These are phyloP conservation scores for Aphidius gifuensis DNA, from an alignment of 1,140 invertebrate species.

Conservation along the genomic window DNA sequence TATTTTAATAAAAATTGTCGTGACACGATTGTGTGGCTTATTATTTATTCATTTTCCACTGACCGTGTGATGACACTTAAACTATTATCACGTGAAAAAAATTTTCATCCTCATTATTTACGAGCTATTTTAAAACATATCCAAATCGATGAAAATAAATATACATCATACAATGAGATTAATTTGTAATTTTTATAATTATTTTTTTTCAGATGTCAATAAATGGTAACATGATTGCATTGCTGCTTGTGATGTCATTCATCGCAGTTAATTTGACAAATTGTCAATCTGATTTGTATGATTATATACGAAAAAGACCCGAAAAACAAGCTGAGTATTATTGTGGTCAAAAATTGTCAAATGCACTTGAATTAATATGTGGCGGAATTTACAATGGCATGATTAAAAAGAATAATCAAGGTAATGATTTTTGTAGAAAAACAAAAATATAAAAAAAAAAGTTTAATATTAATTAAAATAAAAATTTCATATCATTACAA, in stretches of 20 bases:
- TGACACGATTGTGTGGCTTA: too few relatives aligned
- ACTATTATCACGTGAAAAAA: too few relatives aligned
- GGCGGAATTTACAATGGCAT: constrained; percentile 48
- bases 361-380: constrained; percentile 45
- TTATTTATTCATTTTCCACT: too few relatives aligned
- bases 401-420: constrained; percentile 49
- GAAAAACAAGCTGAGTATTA: constrained; percentile 30
- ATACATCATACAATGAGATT: too few relatives aligned
- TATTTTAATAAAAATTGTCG: too few relatives aligned
- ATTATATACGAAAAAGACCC: constrained; percentile 35
- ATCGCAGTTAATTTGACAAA: constrained; percentile 33
- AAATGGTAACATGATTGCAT: constrained; percentile 32
- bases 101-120: too few relatives aligned
- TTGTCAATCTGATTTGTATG: constrained; percentile 37
- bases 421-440: constrained; percentile 28
- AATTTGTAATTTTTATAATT: neutral
- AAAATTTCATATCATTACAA: too few relatives aligned
- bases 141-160: too few relatives aligned
- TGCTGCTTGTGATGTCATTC: constrained; percentile 35
- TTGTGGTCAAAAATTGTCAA: constrained; percentile 48
- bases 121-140: too few relatives aligned
- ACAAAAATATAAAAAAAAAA: neutral
- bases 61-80: too few relatives aligned
- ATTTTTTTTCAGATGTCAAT: constrained; percentile 44
- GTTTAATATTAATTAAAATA: too few relatives aligned